Conservation (phyloP, 2,888 invertebrate species). For the Arenicola marina region DNA sequence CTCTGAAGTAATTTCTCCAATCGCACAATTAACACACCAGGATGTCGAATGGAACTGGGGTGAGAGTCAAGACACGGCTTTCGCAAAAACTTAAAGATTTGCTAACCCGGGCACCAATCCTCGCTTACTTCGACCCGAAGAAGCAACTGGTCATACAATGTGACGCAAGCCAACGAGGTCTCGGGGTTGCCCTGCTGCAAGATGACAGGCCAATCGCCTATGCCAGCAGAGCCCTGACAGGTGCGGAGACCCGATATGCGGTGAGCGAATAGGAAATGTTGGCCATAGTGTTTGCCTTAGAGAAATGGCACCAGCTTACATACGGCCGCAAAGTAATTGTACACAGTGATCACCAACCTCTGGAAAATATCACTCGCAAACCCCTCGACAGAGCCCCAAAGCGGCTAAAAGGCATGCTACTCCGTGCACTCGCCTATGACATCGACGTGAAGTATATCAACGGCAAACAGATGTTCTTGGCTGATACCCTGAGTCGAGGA, state of each 20-base stretch:
- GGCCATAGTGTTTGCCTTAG: conserved; percentile 13
- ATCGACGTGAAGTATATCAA: conserved; percentile 9
- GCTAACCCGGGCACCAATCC: conserved; percentile 9
- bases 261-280: conserved; percentile 32
- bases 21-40: background rate
- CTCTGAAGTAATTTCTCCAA: background rate
- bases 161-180: conserved; percentile 27
- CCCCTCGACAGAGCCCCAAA: conserved; percentile 13
- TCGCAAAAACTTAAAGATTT: conserved; percentile 10
- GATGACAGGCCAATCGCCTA: conserved; percentile 32
- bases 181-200: conserved; percentile 22
- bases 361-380: conserved; percentile 15
- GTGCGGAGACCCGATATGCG: conserved; percentile 27
- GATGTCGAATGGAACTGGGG: conserved; percentile 5
- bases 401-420: conserved; percentile 18
- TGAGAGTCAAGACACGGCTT: conserved; percentile 11
- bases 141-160: conserved; percentile 3
- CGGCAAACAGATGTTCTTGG: conserved; percentile 23
- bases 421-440: conserved; percentile 15
- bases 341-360: conserved; percentile 19
- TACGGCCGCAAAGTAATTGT: conserved; percentile 15
- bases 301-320: conserved; percentile 17
- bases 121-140: conserved; percentile 17
- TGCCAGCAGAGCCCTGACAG: conserved; percentile 29
- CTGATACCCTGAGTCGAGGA: conserved; percentile 9